Base-by-base conservation (phyloP, 2,888 invertebrate genomes). In the Mythimna pallens region DNA sequence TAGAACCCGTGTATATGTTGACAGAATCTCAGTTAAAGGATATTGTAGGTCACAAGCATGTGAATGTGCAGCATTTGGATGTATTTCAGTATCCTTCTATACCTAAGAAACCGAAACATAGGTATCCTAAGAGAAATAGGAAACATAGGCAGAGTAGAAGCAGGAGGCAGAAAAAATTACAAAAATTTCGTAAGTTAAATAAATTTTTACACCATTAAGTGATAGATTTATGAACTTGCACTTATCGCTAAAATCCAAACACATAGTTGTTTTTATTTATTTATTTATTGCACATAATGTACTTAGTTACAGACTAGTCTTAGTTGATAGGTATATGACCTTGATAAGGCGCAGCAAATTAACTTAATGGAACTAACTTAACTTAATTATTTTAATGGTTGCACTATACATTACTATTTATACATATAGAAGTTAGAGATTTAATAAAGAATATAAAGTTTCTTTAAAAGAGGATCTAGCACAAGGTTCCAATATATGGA, bases 1-100 rank as follows among this genome's bases (percentile, higher is more conserved):
- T 93, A 30, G 95, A 96, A 81, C 95, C 96, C 0, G 91, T 96
- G 0, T 96, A 95, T 64, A 91, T 96, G 90, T 75, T 96, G 14
- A 95, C 95, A 0, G 92, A 94, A 73, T 88, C 93, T 0, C 95
- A 96, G 65, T 80, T 96, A 3, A 93, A 94, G 83, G 90, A 90
- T 36, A 77, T 96, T 2, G 85, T 95, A 3, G 94, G 94, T 0
- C 92, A 93, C 2, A 61, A 65, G 65, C 92, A 94, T 76, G 80
- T 94, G 1, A 95, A 96, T 74, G 94, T 95, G 40, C 92, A 93
- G 54, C 95, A 95, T 87, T 88, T 94, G 64, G 95, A 95, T 59
- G 89, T 94, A 0, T 94, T 88, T 55, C 94, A 95, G 78, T 81
- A 86, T 8, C 62, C 76, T 2, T 50, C 72, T 12, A 22, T 91